Conservation (phyloP, 2,888 invertebrate species). For the Brachynemurus nebulosus region DNA sequence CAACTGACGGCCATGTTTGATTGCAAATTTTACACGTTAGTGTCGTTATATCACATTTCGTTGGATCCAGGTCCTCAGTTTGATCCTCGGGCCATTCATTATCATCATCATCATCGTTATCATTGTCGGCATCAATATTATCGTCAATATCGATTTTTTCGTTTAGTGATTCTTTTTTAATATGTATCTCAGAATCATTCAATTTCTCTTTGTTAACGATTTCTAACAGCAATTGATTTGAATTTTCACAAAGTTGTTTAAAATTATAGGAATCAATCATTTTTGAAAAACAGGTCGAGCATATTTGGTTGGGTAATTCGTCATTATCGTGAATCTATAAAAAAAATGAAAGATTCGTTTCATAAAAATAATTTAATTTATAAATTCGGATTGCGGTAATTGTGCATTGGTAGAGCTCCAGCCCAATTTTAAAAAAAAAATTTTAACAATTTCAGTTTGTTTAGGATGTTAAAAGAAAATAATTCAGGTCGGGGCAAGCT, state of each 20-base stretch:
- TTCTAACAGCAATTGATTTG: conserved; percentile 6
- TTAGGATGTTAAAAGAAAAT: neutral
- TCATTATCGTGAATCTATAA: conserved; percentile 8
- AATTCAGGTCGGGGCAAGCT: neutral
- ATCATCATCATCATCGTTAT: neutral
- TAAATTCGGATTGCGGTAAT: neutral
- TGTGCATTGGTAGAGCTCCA: neutral
- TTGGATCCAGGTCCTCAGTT: neutral
- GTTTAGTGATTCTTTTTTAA: neutral
- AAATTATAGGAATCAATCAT: conserved; percentile 8
- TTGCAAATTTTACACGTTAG: neutral
- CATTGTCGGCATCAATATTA: neutral
- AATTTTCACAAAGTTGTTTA: conserved; percentile 11
- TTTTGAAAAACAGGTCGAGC: conserved; percentile 9
- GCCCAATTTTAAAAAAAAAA: no score
- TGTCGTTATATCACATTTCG: neutral
- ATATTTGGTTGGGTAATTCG: conserved; percentile 8
- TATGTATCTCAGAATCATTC: neutral
- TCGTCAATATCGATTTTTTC: neutral
- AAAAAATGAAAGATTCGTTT: no score
- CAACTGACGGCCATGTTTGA: neutral
- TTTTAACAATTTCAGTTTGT: no score
- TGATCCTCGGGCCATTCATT: neutral
- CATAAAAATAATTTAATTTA: neutral
- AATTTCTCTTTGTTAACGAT: neutral